phyloP scores from a whole-genome alignment of 2,113 vertebrate genomes.

The Halichoeres trimaculatus region DNA sequence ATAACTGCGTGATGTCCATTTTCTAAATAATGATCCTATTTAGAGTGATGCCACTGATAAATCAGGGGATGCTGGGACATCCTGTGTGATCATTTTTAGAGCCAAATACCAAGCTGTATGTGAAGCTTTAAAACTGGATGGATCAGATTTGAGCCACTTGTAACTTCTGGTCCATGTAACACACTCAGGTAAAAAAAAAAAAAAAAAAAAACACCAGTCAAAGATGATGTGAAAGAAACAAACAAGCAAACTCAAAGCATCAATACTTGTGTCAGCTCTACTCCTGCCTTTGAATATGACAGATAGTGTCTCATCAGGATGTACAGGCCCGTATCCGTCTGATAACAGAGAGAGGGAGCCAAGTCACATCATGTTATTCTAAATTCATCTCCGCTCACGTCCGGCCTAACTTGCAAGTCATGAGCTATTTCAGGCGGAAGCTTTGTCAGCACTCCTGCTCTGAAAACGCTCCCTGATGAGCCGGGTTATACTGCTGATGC shows the following conservation, averaged over 20 bases:
- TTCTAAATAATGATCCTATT: too few species aligned
- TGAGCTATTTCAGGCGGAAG: constrained; percentile 72
- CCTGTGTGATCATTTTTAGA: too few species aligned
- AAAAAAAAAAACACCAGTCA: not conserved
- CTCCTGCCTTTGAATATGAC: not conserved
- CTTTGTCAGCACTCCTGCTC: constrained; percentile 76
- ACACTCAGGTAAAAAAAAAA: too few species aligned
- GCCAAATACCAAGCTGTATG: too few species aligned
- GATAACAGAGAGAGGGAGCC: not conserved
- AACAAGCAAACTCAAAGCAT: not conserved
- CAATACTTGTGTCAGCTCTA: not conserved
- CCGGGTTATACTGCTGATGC: constrained; percentile 73
- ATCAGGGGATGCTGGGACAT: too few species aligned
- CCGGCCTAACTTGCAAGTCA: constrained; percentile 70
- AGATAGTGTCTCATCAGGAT: not conserved
- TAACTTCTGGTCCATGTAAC: too few species aligned
- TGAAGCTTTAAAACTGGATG: too few species aligned
- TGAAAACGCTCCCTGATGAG: constrained; percentile 74
- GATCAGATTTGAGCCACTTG: too few species aligned
- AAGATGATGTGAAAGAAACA: not conserved
- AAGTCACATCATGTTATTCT: constrained; percentile 36
- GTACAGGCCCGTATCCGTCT: not conserved
- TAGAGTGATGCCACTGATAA: too few species aligned
- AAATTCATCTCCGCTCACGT: constrained; percentile 51
- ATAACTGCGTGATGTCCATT: too few species aligned